Conservation (phyloP, 2,797 vertebrate genomes). For the Emydoidea blandingii region DNA sequence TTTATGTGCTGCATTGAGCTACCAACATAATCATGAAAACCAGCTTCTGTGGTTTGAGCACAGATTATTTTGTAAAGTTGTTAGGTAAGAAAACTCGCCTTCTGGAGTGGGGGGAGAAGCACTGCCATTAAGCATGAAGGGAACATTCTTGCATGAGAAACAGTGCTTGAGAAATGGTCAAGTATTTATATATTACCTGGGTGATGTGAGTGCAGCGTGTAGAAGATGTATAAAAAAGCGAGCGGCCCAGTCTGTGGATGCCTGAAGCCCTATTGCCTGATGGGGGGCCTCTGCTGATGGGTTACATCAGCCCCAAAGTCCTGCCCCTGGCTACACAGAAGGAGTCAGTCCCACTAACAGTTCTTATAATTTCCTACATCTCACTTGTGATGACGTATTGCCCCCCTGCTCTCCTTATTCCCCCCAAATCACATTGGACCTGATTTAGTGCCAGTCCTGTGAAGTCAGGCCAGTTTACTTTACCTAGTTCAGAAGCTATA, state of each 20-base stretch:
- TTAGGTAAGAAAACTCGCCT: not conserved
- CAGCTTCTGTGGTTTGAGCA: not conserved
- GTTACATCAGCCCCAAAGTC: not conserved
- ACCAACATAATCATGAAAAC: not conserved
- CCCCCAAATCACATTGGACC: not conserved
- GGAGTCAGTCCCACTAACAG: not conserved
- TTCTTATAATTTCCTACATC: not conserved
- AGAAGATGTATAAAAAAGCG: not conserved
- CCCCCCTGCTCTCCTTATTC: not conserved
- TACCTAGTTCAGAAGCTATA: not conserved
- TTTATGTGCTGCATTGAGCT: not conserved
- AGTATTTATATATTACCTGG: not conserved
- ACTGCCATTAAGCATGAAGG: not conserved
- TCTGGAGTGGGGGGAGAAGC: not conserved
- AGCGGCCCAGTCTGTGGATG: not conserved
- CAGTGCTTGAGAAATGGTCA: not conserved
- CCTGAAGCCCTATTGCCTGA: not conserved
- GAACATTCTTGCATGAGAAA: not conserved
- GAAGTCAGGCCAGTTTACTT: not conserved
- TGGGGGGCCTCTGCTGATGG: not conserved
- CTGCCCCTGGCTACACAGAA: not conserved
- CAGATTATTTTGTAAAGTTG: not conserved
- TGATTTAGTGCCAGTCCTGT: constrained; percentile 10
- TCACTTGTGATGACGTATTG: not conserved
- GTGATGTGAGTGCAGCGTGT: not conserved